Base-by-base conservation (phyloP, 2,888 invertebrate genomes). In the Notodonta ziczac region DNA sequence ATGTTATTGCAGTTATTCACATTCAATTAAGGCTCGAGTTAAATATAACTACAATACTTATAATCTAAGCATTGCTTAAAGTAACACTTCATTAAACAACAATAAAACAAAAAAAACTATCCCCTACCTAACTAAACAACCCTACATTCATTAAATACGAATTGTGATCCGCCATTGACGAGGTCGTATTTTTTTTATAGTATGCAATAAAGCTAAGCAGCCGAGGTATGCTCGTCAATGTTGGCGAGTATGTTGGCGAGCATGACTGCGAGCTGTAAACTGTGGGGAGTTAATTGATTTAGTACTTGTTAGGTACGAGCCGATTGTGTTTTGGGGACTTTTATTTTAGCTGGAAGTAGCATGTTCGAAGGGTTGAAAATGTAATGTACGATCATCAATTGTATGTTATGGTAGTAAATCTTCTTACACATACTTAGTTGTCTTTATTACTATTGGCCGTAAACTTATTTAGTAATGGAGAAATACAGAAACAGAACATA, bases 151-250 rank as follows among this genome's bases (percentile, higher is more conserved):
- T 55, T 55, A 40, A 32, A 40, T 55, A 40, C 32, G 5, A 51
- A 51, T 51, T 40, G 13, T 51, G 13, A 51, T 40, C 16, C 24
- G 39, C 8, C 40, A 10, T 39, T 51, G 39, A 13, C 39, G 13
- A 13, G 32, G 9, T 55, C 40, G 55, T 55, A 55, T 40, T 7
- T 7, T 39, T 39, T 55, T 55, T 55, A 55, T 55, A 55, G 55
- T 14, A 4, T 12, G 13, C 40, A 40, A 16, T 55, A 40, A 55
- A 55, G 16, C 8, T 10, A 53, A 35, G 40, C 32, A 52, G n/a
- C 1, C 52, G 5, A 35, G 42, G 10, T 42, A 42, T 42, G 42
- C 42, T 42, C 42, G 42, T 10, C 24, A 48, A 48, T 48, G 14
- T 13, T 9, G 32, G 12, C 32, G 52, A 24, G 32, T 32, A 2